Evolutionary conservation across 2,113 vertebrate species (phyloP).

Genomic region (Silurus glanis): DNA sequence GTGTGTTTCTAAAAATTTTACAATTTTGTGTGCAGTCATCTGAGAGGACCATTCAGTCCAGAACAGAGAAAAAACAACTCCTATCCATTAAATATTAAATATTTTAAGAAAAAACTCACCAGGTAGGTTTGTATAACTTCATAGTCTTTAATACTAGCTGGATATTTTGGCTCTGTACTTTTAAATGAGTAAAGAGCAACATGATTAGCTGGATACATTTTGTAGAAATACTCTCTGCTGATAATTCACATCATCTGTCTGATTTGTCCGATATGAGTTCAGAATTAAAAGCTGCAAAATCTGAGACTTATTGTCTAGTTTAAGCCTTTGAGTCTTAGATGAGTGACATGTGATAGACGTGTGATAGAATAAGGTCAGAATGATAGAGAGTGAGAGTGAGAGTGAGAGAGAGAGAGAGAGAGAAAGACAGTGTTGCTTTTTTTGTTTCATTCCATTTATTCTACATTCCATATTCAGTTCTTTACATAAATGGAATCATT

Average conservation of each 20-base stretch:
- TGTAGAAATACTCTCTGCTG: not conserved
- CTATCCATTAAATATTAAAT: slow-evolving; percentile 74
- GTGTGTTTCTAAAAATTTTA: slow-evolving; percentile 11
- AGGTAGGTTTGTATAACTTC: slow-evolving; percentile 63
- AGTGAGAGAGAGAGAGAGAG: too few relatives aligned
- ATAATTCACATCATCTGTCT: not conserved
- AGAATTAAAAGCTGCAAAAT: too few relatives aligned
- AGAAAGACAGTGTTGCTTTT: too few relatives aligned
- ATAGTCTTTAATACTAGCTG: not conserved
- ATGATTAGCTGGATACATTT: not conserved
- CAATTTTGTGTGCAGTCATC: slow-evolving; percentile 55
- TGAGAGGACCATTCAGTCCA: slow-evolving; percentile 72
- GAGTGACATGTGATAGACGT: not conserved
- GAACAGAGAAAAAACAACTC: slow-evolving; percentile 72
- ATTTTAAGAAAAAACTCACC: slow-evolving; percentile 64
- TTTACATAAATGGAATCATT: not conserved
- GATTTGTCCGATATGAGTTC: too few relatives aligned
- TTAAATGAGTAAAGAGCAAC: not conserved
- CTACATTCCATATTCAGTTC: not conserved
- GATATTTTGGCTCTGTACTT: not conserved
- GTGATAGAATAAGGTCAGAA: not conserved
- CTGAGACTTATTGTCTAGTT: not conserved
- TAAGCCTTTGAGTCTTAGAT: not conserved
- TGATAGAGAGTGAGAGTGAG: not conserved
- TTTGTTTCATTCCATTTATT: too few relatives aligned